A percentile compares a stretch with the other conserved stretches of the same genome.
Conservation (phyloP, 2,113 vertebrate genomes). For the Gallinago jamesoni region DNA sequence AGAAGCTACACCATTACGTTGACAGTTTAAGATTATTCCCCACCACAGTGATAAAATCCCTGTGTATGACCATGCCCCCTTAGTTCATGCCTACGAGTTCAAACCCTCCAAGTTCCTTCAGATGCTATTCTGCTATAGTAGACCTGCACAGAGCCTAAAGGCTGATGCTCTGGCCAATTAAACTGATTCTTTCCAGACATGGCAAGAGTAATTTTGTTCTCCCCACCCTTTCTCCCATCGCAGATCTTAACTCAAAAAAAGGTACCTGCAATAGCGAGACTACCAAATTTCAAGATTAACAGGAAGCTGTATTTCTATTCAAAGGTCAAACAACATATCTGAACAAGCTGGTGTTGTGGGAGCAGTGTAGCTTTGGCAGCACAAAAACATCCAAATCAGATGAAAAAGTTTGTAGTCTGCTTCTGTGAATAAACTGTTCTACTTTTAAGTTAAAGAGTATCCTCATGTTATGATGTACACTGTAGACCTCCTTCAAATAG, state of each 20-base stretch:
- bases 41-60: neutral
- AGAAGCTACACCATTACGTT: neutral
- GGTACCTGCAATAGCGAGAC: rapidly evolving
- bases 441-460: neutral
- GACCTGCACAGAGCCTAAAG: neutral
- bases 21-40: neutral
- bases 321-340: neutral
- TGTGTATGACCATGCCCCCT: no score
- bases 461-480: neutral
- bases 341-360: neutral
- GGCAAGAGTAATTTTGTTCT: neutral
- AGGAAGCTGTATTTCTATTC: neutral
- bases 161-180: neutral
- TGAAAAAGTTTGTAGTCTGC: neutral
- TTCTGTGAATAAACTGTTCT: neutral
- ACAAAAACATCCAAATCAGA: neutral
- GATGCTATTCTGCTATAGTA: neutral
- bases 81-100: neutral
- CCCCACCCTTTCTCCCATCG: neutral
- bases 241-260: neutral
- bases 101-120: neutral
- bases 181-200: neutral
- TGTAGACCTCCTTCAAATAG: neutral
- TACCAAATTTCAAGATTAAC: neutral
- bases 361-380: neutral